Evolutionary conservation across 2,888 invertebrate species (phyloP).

Genomic region (Neoascia interrupta): DNA sequence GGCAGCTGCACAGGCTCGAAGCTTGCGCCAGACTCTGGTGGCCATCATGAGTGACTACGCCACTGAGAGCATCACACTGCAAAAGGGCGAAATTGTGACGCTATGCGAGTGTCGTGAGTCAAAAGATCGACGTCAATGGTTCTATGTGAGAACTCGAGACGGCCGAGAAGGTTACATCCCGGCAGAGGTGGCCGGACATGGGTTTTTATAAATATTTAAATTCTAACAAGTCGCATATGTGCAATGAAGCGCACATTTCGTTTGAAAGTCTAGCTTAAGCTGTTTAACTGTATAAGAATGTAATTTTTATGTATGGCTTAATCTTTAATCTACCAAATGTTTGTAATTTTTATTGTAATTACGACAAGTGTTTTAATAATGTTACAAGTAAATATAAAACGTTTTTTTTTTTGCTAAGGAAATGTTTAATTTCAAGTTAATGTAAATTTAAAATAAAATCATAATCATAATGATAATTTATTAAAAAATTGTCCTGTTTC

Average conservation of each 20-base stretch:
- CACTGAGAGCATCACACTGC: constrained; percentile 83
- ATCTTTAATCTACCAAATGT: constrained; percentile 61
- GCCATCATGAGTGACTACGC: constrained; percentile 86
- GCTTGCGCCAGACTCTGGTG: constrained; percentile 84
- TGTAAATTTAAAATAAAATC: too few relatives aligned
- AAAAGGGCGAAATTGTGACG: constrained; percentile 88
- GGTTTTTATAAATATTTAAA: constrained; percentile 82
- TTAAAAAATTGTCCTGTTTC: constrained; percentile 23
- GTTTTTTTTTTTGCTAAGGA: constrained; percentile 32
- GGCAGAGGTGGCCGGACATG: constrained; percentile 88
- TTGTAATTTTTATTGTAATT: constrained; percentile 37
- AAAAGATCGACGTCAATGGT: constrained; percentile 86
- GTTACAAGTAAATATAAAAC: constrained; percentile 5
- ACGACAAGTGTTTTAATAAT: constrained; percentile 17
- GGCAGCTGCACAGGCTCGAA: constrained; percentile 72
- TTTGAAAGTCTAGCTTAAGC: constrained; percentile 14
- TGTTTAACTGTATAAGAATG: constrained; percentile 46
- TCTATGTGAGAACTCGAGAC: constrained; percentile 86
- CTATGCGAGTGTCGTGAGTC: constrained; percentile 82
- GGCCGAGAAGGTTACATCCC: constrained; percentile 89
- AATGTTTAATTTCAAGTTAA: constrained; percentile 49
- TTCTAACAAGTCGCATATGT: neutral
- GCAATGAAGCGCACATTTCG: too few relatives aligned
- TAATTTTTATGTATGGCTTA: constrained; percentile 37
- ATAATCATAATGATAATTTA: constrained; percentile 65